A percentile compares a stretch with the other conserved stretches of the same genome.
Evolutionary conservation across 1,140 invertebrate genomes (phyloP).

Genomic region (Parasteatoda tepidariorum): DNA sequence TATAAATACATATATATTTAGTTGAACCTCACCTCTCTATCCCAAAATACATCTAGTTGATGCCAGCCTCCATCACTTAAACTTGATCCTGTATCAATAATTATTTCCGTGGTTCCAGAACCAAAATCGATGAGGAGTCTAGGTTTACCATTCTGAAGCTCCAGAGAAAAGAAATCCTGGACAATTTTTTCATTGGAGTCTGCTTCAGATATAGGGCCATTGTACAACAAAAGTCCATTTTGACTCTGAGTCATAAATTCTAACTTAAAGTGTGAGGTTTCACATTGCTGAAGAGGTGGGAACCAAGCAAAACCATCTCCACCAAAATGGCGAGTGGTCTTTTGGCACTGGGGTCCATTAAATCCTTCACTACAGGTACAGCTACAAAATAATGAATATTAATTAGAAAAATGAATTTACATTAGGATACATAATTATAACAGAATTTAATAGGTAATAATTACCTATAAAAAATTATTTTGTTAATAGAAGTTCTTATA

Average conservation of each 20-base stretch:
- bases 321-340: conserved; percentile 91
- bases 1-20: too few species aligned
- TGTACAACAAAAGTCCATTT: conserved; percentile 94
- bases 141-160: conserved; percentile 90
- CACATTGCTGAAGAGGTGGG: conserved; percentile 94
- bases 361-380: conserved; percentile 92
- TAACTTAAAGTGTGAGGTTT: conserved; percentile 91
- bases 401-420: too few species aligned
- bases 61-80: conserved; percentile 97
- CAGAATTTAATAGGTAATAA: too few species aligned
- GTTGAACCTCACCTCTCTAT: conserved; percentile 84
- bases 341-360: conserved; percentile 94
- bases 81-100: conserved; percentile 86
- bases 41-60: conserved; percentile 93
- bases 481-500: too few species aligned
- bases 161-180: conserved; percentile 93
- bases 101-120: conserved; percentile 88
- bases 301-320: conserved; percentile 97
- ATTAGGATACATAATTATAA: too few species aligned
- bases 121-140: conserved; percentile 93
- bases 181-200: conserved; percentile 79
- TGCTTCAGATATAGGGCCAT: conserved; percentile 93
- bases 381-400: conserved; percentile 10
- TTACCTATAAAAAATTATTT: too few species aligned
- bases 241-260: conserved; percentile 93